Evolutionary conservation across 2,113 vertebrate genomes (phyloP), one percentile per base, ranked within the genome.

Genomic region (Myotis davidii): DNA sequence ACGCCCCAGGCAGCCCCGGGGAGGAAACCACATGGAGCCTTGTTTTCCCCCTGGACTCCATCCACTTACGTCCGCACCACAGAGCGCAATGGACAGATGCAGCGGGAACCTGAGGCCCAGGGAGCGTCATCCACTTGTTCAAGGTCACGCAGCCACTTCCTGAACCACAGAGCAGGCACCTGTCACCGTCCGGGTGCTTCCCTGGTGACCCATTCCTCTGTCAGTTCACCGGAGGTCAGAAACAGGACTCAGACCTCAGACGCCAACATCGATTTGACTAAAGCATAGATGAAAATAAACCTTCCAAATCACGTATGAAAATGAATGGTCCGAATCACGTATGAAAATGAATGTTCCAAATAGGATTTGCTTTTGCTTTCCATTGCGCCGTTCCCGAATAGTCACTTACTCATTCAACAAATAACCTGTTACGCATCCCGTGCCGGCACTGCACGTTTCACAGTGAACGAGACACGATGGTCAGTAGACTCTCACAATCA

Each of bases 361-460:
- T 1, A 25, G 52, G 32, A n/a, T 37, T 39, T 69, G 29, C 42
- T 70, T 37, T 39, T 69, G 29, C 42, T 70, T 88, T 72, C 59
- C 20, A 6, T 32, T 56, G 77, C 88, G 12, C 86, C 1, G 0
- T 32, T 77, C 65, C 84, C 65, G 78, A 85, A 72, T 3, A 82
- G 86, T 69, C 59, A 34, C 56, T 16, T 54, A 54, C 25, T 84
- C 87, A 89, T 54, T 89, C 83, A 54, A 42, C 89, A 91, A 67
- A 85, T n/a, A 1, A 72, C 86, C 70, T 67, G 72, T 76, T n/a
- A 86, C 79, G 56, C 73, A 25, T n/a, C 17, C 6, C 0, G 2
- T 23, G 76, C 52, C 78, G 79, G 27, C 13, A n/a, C 59, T 14
- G 37, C 65, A 69, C 50, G 1, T 65, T 70, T 70, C 91, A 39